Evolutionary conservation across 2,113 vertebrate species (phyloP).

Genomic region (Carassius carassius): DNA sequence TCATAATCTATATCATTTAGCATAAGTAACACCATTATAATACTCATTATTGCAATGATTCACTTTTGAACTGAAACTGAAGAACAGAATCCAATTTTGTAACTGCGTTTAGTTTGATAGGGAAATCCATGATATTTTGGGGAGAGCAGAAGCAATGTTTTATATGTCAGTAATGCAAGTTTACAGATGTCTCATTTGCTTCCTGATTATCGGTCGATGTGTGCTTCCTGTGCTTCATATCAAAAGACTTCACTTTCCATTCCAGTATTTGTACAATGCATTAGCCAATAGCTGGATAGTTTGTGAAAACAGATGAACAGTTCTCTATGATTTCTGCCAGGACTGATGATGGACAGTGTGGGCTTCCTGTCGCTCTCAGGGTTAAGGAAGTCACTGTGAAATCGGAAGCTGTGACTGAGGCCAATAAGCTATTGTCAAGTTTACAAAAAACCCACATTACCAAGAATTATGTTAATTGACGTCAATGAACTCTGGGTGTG

Average conservation of each 20-base stretch:
- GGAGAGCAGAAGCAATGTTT: not conserved
- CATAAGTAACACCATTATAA: not conserved
- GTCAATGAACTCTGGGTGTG: not conserved
- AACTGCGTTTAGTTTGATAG: not conserved
- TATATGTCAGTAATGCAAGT: not conserved
- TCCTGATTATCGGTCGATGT: not conserved
- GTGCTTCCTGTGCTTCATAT: not conserved
- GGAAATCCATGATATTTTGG: not conserved
- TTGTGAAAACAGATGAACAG: not conserved
- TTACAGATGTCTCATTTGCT: not conserved
- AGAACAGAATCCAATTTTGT: not conserved
- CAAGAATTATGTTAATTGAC: not conserved
- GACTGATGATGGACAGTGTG: not conserved
- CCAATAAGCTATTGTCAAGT: not conserved
- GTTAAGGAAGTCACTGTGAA: not conserved
- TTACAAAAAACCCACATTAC: not conserved
- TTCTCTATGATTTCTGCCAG: not conserved
- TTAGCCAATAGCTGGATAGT: slow-evolving; percentile 4
- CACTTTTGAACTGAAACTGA: not conserved
- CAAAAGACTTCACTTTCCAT: not conserved
- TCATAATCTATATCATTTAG: not conserved
- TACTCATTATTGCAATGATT: not conserved
- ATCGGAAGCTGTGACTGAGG: not conserved
- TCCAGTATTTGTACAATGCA: not conserved
- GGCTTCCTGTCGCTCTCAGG: not conserved